Evolutionary conservation across 2,797 vertebrate genomes (phyloP).

Genomic region (Graptemys geographica): DNA sequence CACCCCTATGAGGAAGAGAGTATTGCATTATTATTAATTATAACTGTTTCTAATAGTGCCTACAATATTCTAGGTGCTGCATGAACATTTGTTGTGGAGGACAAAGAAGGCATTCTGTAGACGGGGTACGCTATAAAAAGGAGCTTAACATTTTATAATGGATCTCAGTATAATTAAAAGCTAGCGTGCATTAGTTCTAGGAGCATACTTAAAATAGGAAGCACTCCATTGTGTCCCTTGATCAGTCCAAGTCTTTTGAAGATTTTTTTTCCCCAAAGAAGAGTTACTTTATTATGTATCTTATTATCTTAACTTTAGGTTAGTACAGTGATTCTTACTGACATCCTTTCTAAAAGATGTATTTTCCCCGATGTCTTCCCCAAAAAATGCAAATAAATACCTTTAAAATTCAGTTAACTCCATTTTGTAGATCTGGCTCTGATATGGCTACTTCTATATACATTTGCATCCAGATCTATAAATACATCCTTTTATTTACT

Average conservation of each 20-base stretch:
- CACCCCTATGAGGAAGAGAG: not conserved
- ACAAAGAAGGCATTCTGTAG: not conserved
- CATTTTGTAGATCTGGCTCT: not conserved
- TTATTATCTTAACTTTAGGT: conserved; percentile 8
- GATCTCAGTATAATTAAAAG: not conserved
- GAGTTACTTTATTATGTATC: not conserved
- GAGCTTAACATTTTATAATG: not conserved
- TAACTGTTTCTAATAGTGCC: not conserved
- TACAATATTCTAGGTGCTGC: not conserved
- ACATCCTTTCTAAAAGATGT: not conserved
- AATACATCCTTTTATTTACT: not conserved
- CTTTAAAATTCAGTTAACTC: not conserved
- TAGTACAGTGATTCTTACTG: not conserved
- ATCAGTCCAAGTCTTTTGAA: not conserved
- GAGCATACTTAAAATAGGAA: not conserved
- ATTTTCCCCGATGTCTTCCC: not conserved
- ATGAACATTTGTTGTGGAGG: not conserved
- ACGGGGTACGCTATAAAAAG: not conserved
- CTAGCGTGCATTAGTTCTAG: not conserved
- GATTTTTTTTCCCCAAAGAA: not conserved
- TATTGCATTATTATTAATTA: not conserved
- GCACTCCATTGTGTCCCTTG: not conserved
- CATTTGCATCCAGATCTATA: not conserved
- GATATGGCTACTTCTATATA: not conserved
- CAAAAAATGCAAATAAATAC: conserved; percentile 17